Evolutionary conservation across 2,113 vertebrate genomes (phyloP).

Genomic region (Ardeotis arabs): DNA sequence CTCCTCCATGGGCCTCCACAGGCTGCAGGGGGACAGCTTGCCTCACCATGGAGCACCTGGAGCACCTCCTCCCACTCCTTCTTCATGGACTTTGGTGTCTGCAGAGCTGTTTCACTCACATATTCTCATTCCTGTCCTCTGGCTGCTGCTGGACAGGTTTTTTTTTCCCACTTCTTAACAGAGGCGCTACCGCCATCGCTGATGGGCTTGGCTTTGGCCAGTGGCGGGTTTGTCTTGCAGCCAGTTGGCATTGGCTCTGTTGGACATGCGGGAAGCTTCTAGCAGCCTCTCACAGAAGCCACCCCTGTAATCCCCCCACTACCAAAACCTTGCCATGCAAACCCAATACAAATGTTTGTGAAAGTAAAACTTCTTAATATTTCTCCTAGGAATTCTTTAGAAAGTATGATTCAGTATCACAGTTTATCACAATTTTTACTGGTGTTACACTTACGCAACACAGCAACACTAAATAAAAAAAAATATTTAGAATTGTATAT

Average conservation of each 20-base stretch:
- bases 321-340: background rate
- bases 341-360: background rate
- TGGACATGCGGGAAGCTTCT: background rate
- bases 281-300: background rate
- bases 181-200: background rate
- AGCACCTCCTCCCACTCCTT: background rate
- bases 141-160: background rate
- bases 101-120: background rate
- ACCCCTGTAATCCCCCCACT: background rate
- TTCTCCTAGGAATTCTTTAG: background rate
- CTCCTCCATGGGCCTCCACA: background rate
- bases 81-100: background rate
- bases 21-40: background rate
- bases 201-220: background rate
- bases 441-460: background rate
- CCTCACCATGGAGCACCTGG: background rate
- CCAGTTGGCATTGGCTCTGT: background rate
- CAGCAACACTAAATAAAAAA: background rate
- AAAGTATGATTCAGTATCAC: background rate
- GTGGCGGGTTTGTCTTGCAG: background rate
- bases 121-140: too few species aligned
- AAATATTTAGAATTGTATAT: background rate
- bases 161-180: background rate
- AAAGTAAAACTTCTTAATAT: background rate
- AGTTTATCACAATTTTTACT: background rate